Conservation (phyloP, 2,113 vertebrate genomes). For the Leptosomus discolor region DNA sequence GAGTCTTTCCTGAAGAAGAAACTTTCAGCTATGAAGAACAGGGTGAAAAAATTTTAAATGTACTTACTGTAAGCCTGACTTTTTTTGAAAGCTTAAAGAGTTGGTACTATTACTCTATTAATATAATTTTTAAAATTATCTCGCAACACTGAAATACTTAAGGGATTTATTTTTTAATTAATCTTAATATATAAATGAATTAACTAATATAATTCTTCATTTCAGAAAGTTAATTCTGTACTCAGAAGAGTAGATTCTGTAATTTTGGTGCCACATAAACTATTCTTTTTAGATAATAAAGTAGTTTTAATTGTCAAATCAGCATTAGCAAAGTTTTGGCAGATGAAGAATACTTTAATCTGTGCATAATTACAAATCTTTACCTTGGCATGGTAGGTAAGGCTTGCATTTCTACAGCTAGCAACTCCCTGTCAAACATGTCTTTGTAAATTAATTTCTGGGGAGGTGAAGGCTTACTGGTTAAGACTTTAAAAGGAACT, state of each 20-base stretch:
- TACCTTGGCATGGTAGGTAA: background rate
- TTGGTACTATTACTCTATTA: background rate
- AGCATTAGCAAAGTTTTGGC: background rate
- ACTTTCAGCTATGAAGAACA: background rate
- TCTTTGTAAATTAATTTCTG: background rate
- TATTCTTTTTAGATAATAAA: background rate
- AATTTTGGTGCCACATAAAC: background rate
- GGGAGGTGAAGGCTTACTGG: background rate
- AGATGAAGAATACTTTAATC: background rate
- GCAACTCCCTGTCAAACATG: background rate
- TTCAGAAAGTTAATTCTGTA: conserved; percentile 1
- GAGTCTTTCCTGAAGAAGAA: background rate
- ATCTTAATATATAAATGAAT: background rate
- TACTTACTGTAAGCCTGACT: background rate
- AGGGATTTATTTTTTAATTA: background rate
- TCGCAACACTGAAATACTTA: background rate
- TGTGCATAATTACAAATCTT: background rate
- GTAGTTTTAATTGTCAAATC: background rate
- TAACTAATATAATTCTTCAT: background rate
- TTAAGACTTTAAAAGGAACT: background rate
- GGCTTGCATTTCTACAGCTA: background rate
- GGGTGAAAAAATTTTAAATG: background rate
- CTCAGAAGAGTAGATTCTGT: background rate
- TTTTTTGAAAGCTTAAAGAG: background rate
- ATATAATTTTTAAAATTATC: background rate